Evolutionary conservation across 2,888 invertebrate species (phyloP).

Genomic region (Cordilura impudica): DNA sequence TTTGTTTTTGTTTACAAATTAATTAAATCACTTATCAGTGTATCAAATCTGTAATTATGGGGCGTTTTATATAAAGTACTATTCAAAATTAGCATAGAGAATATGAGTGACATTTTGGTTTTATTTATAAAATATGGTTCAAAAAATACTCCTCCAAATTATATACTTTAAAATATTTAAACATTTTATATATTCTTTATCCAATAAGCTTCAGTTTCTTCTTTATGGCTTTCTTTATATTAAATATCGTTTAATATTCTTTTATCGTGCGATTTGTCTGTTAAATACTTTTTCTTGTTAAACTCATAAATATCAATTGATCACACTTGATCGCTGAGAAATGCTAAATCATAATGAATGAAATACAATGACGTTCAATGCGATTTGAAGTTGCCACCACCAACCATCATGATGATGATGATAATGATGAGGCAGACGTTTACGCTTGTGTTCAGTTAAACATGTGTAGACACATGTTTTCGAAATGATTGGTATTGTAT

Average conservation of each 20-base stretch:
- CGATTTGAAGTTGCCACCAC: background rate
- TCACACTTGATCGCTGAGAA: background rate
- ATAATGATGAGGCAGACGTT: background rate
- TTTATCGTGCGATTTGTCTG: background rate
- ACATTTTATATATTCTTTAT: too few relatives aligned
- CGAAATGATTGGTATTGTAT: constrained; percentile 27
- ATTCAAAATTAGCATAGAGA: too few relatives aligned
- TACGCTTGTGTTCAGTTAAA: background rate
- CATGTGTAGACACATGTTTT: constrained; percentile 55
- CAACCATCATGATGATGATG: background rate
- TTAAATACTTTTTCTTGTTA: constrained; percentile 1
- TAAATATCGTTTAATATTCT: background rate
- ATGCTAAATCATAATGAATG: background rate
- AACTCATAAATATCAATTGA: constrained; percentile 37
- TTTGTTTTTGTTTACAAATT: too few relatives aligned
- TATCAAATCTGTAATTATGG: too few relatives aligned
- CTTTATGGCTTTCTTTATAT: background rate
- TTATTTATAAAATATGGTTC: too few relatives aligned
- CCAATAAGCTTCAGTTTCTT: too few relatives aligned
- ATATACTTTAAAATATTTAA: too few relatives aligned
- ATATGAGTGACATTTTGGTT: too few relatives aligned
- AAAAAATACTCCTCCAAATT: too few relatives aligned
- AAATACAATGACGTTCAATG: background rate
- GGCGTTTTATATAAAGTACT: too few relatives aligned
- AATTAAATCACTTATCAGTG: too few relatives aligned